Evolutionary conservation across 2,113 vertebrate species (phyloP), one percentile per base, ranked within the genome.

Genomic region (Morone saxatilis): DNA sequence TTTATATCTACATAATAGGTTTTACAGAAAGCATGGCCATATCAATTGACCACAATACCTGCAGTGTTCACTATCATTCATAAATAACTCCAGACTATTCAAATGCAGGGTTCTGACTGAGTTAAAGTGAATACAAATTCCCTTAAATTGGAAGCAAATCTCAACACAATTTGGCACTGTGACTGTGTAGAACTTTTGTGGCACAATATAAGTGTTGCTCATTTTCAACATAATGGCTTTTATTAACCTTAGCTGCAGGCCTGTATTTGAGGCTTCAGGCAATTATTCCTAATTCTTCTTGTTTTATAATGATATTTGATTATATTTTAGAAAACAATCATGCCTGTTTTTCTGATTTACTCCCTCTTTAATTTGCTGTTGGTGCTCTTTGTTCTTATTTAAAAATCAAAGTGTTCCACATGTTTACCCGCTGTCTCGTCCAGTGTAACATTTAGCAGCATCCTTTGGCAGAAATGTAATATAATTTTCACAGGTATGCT

Each of bases 191-290:
- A 59, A 38, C 43, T 3, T 31, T n/a, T 71, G 65, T 0, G 36
- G 38, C 9, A 19, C n/a, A 56, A 25, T 31, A 38, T 51, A 60
- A 74, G 65, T 72, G 75, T 38, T 61, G 56, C 73, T 88, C 71
- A 56, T 81, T 76, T 86, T 74, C 61, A 61, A 67, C 80, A 66
- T 43, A 22, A 63, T 50, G 62, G 16, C 73, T 73, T 80, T 57
- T 48, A 81, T 81, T 76, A 84, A 83, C 85, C 70, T 83, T 66
- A 17, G 36, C 51, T 75, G 67, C 76, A 62, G 75, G 68, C 72
- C 69, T 77, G 59, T 16, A 56, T 50, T 71, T 78, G 71, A 83
- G 53, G 74, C 43, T 60, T 67, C 13, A 78, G 72, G 61, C 16
- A 0, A 51, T 65, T 71, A 51, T 65, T 67, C 83, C 54, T 53